A percentile compares a stretch with the other conserved stretches of the same genome.
These are phyloP conservation scores for Heteromormyrus szaboi DNA, from an alignment of 2,797 vertebrate species.

Conservation along the genomic window DNA sequence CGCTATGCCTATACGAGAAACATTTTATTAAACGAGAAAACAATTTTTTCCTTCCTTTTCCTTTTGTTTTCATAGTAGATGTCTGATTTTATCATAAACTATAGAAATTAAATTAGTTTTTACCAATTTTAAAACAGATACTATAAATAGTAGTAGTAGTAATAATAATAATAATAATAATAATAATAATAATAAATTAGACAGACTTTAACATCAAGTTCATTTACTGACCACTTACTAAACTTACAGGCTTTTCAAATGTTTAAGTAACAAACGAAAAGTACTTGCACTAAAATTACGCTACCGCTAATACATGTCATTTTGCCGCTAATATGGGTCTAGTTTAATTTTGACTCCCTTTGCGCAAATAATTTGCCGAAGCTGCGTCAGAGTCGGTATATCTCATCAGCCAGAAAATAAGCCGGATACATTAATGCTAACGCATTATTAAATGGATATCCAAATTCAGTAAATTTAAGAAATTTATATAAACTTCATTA, in stretches of 20 bases:
- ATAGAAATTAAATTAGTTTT: not conserved
- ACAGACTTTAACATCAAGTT: not conserved
- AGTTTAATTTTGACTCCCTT: not conserved
- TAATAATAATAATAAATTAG: too few species aligned
- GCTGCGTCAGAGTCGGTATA: not conserved
- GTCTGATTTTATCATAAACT: not conserved
- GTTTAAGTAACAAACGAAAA: not conserved
- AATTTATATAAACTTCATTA: not conserved
- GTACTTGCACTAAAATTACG: not conserved
- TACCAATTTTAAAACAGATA: not conserved
- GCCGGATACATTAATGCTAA: not conserved
- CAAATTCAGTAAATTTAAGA: not conserved
- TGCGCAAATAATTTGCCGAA: not conserved
- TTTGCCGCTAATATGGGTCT: not conserved
- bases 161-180: not conserved
- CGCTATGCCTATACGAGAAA: not conserved
- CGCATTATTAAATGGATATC: not conserved
- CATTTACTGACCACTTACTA: not conserved
- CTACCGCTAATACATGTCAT: not conserved
- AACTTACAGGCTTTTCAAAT: not conserved
- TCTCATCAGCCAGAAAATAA: not conserved
- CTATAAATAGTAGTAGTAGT: not conserved
- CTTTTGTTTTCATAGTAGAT: not conserved
- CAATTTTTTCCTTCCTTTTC: not conserved
- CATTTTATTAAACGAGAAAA: not conserved